These are phyloP conservation scores for Scartelaos histophorus DNA, from an alignment of 2,113 vertebrate genomes.

Conservation along the genomic window DNA sequence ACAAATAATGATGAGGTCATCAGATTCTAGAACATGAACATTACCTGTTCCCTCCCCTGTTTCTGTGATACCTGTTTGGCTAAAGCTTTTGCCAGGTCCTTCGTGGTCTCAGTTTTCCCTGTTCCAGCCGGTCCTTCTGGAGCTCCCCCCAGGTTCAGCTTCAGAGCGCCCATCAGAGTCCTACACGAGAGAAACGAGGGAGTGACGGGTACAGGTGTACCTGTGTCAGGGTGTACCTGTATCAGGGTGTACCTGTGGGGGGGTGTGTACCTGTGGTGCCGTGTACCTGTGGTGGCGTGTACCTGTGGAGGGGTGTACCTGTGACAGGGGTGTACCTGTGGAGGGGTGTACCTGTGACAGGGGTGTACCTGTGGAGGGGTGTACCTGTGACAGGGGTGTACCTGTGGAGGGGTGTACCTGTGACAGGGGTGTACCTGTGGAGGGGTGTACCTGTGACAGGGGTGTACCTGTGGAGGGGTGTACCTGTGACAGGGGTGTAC, in stretches of 20 bases:
- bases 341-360: too few relatives aligned
- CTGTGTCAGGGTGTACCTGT: too few relatives aligned
- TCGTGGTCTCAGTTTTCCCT: constrained; percentile 91
- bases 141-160: constrained; percentile 87
- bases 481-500: too few relatives aligned
- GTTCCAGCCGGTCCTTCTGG: constrained; percentile 91
- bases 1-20: too few relatives aligned
- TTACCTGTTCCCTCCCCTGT: not conserved
- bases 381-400: constrained; percentile 91
- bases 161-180: constrained; percentile 88
- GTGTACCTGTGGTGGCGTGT: too few relatives aligned
- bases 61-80: constrained; percentile 78
- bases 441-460: too few relatives aligned
- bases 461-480: constrained; percentile 82
- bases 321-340: constrained; percentile 79
- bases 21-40: too few relatives aligned
- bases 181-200: constrained; percentile 53
- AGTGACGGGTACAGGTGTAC: not conserved
- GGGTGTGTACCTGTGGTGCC: constrained; percentile 83
- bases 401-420: constrained; percentile 89
- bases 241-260: too few relatives aligned
- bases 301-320: too few relatives aligned
- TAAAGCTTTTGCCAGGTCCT: constrained; percentile 90
- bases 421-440: too few relatives aligned
- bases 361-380: too few relatives aligned